Base-by-base conservation (phyloP, 1,140 invertebrate species). In the Ceratoteleas bidentatus region DNA sequence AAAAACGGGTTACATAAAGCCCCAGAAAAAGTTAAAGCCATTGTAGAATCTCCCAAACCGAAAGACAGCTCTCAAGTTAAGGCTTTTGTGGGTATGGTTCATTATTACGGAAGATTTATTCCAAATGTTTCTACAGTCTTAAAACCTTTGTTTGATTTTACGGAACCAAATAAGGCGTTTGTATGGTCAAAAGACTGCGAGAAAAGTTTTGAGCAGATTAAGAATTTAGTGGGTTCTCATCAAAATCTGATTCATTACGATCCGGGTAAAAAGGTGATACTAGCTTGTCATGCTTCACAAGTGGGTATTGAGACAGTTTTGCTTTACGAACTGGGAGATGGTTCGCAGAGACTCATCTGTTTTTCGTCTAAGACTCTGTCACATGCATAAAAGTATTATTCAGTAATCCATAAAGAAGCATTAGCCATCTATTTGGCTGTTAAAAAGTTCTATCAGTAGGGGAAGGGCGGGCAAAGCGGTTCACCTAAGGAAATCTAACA, bases 331-430 rank as follows among this genome's bases (percentile, higher is more conserved):
- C 81, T 87, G 68, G 82, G 84, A 0, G 74, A 81, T 57, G 85
- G 74, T 50, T 81, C 54, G 24, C 61, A 8, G 78, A 91, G 69
- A 61, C 89, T 88, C 1, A 88, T 93, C 57, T 68, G 79, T 58
- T 92, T 87, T 83, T 88, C 87, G 9, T 93, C 92, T 0, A 76
- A 88, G 61, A 86, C 84, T 6, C 73, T 93, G 13, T 80, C 64
- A 38, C 54, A 83, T 33, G 72, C 91, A 5, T 90, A 84, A 78
- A 81, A 76, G 47, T 92, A 91, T 76, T 93, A 93, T 78, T 80
- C 88, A 3, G 92, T 92, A 49, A 90, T 93, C 13, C 89, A 94
- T 45, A 92, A 90, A 75, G 93, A 94, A 85, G 90, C 90, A n/a
- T 83, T 93, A 34, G 87, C 89, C 0, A 88, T 94, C 53, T 82